These are phyloP conservation scores for Megalonaias nervosa DNA, from an alignment of 1,140 invertebrate genomes.

Conservation along the genomic window DNA sequence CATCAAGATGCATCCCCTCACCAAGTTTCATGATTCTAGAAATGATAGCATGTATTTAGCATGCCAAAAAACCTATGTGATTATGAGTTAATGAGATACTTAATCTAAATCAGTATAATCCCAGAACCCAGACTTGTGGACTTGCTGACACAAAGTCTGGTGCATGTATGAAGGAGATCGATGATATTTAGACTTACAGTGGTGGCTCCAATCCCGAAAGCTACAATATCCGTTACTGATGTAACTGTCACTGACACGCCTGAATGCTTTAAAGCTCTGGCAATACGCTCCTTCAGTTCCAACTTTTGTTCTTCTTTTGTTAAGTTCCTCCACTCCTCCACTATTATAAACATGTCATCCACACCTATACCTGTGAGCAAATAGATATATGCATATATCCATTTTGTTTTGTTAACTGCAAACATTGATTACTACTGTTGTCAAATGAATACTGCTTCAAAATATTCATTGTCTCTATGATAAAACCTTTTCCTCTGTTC, in stretches of 20 bases:
- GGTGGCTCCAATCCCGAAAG: constrained; percentile 95
- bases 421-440: too few relatives aligned
- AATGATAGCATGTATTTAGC: too few relatives aligned
- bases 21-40: too few relatives aligned
- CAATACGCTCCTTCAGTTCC: constrained; percentile 89
- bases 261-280: constrained; percentile 90
- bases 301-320: constrained; percentile 79
- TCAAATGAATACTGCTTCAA: too few relatives aligned
- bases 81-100: too few relatives aligned
- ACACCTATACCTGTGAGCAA: constrained; percentile 89
- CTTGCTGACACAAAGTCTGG: not conserved
- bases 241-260: constrained; percentile 98
- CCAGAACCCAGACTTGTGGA: too few relatives aligned
- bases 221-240: constrained; percentile 96
- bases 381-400: constrained; percentile 15
- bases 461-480: too few relatives aligned
- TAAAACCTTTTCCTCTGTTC: too few relatives aligned
- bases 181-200: constrained; percentile 80
- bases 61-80: too few relatives aligned
- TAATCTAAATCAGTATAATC: too few relatives aligned
- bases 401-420: not conserved
- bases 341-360: constrained; percentile 92
- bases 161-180: not conserved
- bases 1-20: too few relatives aligned
- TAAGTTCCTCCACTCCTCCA: constrained; percentile 85